Conservation (phyloP, 2,888 invertebrate species). For the Cerastis leucographa region DNA sequence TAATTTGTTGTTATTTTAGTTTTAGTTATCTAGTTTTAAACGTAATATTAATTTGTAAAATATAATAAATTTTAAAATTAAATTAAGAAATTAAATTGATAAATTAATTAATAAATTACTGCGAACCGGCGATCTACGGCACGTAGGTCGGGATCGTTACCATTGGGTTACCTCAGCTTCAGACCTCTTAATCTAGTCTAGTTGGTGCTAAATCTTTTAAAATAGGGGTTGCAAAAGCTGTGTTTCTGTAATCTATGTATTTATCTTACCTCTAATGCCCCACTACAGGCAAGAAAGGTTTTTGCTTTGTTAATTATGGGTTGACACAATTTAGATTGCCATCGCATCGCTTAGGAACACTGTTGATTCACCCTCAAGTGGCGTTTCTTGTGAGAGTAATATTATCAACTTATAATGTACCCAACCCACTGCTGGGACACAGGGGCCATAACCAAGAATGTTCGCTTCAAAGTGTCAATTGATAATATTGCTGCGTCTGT, state of each 20-base stretch:
- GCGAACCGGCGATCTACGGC: neutral
- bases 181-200: neutral
- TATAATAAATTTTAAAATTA: too few species aligned
- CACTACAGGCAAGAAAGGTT: neutral
- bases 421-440: neutral
- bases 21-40: too few species aligned
- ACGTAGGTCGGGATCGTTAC: neutral
- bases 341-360: neutral
- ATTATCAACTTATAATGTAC: neutral
- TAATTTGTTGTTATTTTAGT: too few species aligned
- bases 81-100: too few species aligned
- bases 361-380: neutral
- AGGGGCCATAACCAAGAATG: too few species aligned
- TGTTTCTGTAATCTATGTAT: neutral
- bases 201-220: neutral
- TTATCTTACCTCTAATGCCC: constrained; percentile 3
- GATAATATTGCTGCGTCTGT: too few species aligned
- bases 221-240: neutral
- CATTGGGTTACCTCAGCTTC: neutral
- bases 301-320: neutral
- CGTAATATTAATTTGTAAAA: too few species aligned
- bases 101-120: too few species aligned
- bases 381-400: neutral
- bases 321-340: neutral
- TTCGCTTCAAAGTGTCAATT: too few species aligned